phyloP scores from a whole-genome alignment of 2,888 invertebrate species.

The Azorinus chamasolen region DNA sequence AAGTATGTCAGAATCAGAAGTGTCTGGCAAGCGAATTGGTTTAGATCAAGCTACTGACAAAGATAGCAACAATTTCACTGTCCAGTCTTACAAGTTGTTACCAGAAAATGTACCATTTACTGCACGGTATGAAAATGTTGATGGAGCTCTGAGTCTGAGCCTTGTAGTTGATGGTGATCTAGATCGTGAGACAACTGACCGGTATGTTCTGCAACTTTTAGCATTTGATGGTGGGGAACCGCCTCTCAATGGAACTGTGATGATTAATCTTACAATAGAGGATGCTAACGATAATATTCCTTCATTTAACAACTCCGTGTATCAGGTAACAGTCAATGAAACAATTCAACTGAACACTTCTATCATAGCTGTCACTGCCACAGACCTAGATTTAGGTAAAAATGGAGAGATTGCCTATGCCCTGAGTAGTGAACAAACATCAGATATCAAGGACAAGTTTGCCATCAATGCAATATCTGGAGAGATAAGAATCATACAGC shows the following conservation, averaged over 20 bases:
- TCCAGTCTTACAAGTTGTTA: constrained; percentile 71
- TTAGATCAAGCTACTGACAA: constrained; percentile 72
- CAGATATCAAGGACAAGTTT: constrained; percentile 68
- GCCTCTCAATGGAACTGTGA: constrained; percentile 66
- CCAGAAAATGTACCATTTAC: constrained; percentile 72
- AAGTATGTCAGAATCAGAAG: constrained; percentile 73
- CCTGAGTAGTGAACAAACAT: constrained; percentile 75
- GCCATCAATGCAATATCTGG: constrained; percentile 73
- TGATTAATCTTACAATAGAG: constrained; percentile 69
- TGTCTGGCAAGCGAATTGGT: constrained; percentile 63
- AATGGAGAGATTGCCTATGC: constrained; percentile 89
- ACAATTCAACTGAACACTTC: constrained; percentile 66
- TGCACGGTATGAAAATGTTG: constrained; percentile 56
- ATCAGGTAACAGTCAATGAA: constrained; percentile 73
- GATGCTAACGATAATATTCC: constrained; percentile 81
- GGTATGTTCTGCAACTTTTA: constrained; percentile 73
- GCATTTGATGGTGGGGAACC: constrained; percentile 77
- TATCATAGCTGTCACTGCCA: constrained; percentile 90
- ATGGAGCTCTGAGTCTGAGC: constrained; percentile 69
- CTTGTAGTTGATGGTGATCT: constrained; percentile 70
- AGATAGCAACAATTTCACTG: constrained; percentile 72
- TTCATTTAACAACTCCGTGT: constrained; percentile 68
- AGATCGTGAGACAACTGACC: constrained; percentile 72
- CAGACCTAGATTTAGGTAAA: constrained; percentile 93
- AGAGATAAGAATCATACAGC: constrained; percentile 69